Percentiles rank a stretch among this genome's conserved stretches.
Conservation (phyloP, 2,113 vertebrate genomes). For the Rhinoptilus africanus region DNA sequence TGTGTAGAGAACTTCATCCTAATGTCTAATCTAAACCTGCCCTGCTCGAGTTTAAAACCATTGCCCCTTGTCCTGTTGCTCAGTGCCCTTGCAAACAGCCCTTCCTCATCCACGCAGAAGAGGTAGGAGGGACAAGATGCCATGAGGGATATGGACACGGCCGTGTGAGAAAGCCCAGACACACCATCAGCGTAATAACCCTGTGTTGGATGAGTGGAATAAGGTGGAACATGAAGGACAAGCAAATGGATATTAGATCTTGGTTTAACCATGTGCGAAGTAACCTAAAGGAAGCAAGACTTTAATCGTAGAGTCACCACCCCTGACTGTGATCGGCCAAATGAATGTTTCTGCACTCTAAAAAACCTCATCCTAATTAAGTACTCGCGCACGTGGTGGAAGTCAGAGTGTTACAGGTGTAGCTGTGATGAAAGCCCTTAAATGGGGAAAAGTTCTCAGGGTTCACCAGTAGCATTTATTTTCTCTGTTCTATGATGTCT, state of each 20-base stretch:
- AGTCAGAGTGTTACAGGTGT: background rate
- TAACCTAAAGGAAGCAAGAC: background rate
- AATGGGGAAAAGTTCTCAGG: background rate
- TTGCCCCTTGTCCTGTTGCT: too few species aligned
- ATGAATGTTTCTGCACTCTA: background rate
- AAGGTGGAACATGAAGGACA: background rate
- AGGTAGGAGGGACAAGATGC: background rate
- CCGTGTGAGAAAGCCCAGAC: fast-evolving
- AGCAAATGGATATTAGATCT: background rate
- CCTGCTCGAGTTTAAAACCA: too few species aligned
- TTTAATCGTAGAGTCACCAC: background rate
- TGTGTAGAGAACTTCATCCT: too few species aligned
- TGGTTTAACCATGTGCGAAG: background rate
- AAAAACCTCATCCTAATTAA: background rate
- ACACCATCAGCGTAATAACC: fast-evolving
- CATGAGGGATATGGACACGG: fast-evolving
- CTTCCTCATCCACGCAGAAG: too few species aligned
- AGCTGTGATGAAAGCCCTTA: background rate
- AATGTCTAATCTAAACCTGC: too few species aligned
- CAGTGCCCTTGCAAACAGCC: too few species aligned
- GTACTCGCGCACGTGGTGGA: background rate
- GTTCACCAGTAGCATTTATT: background rate
- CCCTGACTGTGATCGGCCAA: background rate
- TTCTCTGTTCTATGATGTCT: background rate
- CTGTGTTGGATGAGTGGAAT: too few species aligned